Evolutionary conservation across 1,140 invertebrate species (phyloP).

Genomic region (Temnothorax nylanderi): DNA sequence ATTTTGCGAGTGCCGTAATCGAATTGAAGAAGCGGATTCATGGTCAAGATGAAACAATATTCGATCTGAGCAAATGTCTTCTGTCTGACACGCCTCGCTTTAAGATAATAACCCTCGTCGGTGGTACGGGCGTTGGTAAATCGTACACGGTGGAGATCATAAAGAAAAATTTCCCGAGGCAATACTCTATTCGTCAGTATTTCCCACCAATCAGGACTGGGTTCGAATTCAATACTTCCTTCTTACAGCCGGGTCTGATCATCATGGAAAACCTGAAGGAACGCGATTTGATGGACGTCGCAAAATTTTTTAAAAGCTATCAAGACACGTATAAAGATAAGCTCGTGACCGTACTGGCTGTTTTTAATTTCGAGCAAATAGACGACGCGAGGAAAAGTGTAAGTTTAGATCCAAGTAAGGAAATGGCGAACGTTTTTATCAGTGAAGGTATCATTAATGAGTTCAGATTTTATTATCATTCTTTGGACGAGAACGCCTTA

Average conservation of each 20-base stretch:
- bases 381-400: no score
- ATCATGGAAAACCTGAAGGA: slow-evolving; percentile 79
- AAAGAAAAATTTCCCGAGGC: slow-evolving; percentile 70
- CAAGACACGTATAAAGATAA: slow-evolving; percentile 52
- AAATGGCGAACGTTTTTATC: no score
- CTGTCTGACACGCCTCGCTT: slow-evolving; percentile 28
- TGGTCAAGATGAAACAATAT: slow-evolving; percentile 76
- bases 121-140: no score
- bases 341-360: slow-evolving; percentile 73
- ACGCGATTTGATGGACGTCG: slow-evolving; percentile 63
- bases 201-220: slow-evolving; percentile 57
- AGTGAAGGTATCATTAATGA: no score
- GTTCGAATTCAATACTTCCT: no score
- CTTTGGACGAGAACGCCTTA: no score
- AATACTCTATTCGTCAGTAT: slow-evolving; percentile 69
- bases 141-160: slow-evolving; percentile 81
- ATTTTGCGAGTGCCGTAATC: slow-evolving; percentile 69
- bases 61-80: slow-evolving; percentile 60
- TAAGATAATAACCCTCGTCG: slow-evolving; percentile 75
- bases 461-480: no score
- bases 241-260: slow-evolving; percentile 76
- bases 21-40: slow-evolving; percentile 76
- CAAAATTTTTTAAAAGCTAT: slow-evolving; percentile 62
- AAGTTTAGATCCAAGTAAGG: no score
- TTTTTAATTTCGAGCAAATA: slow-evolving; percentile 81